A percentile compares a stretch with the other conserved stretches of the same genome.
phyloP scores from a whole-genome alignment of 2,888 invertebrate species.

The Trilocha varians region DNA sequence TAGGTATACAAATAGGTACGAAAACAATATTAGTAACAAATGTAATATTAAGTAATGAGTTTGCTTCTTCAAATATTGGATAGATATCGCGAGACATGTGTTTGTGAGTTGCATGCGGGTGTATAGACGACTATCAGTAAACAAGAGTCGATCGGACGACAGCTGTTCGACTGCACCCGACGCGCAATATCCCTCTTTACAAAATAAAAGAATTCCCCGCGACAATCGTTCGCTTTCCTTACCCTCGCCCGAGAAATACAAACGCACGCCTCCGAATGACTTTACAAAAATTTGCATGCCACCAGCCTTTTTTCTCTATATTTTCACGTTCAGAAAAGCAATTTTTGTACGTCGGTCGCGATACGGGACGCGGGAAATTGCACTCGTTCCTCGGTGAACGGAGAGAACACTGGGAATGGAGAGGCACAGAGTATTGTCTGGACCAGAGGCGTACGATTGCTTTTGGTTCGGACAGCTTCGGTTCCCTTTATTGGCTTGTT shows the following conservation, averaged over 20 bases:
- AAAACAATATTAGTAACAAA: background rate
- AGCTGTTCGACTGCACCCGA: slow-evolving; percentile 62
- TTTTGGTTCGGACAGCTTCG: slow-evolving; percentile 29
- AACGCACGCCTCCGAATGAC: slow-evolving; percentile 70
- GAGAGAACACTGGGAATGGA: slow-evolving; percentile 55
- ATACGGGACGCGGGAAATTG: slow-evolving; percentile 67
- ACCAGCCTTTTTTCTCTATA: slow-evolving; percentile 54
- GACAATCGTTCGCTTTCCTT: slow-evolving; percentile 68
- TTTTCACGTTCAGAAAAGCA: slow-evolving; percentile 68
- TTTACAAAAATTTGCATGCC: slow-evolving; percentile 71
- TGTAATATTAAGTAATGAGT: background rate
- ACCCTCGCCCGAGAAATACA: slow-evolving; percentile 68
- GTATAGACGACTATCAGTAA: slow-evolving; percentile 45
- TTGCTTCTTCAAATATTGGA: background rate
- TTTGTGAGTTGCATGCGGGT: slow-evolving; percentile 41
- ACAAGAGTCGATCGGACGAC: slow-evolving; percentile 49
- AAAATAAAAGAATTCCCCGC: slow-evolving; percentile 69
- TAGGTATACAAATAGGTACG: no score
- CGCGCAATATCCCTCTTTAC: slow-evolving; percentile 69
- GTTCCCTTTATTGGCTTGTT: slow-evolving; percentile 39
- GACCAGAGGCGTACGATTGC: slow-evolving; percentile 50
- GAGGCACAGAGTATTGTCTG: slow-evolving; percentile 50
- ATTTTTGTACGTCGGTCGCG: slow-evolving; percentile 68
- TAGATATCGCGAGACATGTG: slow-evolving; percentile 1
- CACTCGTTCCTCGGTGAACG: slow-evolving; percentile 52